Evolutionary conservation across 2,113 vertebrate species (phyloP).

Genomic region (Lepus timidus): DNA sequence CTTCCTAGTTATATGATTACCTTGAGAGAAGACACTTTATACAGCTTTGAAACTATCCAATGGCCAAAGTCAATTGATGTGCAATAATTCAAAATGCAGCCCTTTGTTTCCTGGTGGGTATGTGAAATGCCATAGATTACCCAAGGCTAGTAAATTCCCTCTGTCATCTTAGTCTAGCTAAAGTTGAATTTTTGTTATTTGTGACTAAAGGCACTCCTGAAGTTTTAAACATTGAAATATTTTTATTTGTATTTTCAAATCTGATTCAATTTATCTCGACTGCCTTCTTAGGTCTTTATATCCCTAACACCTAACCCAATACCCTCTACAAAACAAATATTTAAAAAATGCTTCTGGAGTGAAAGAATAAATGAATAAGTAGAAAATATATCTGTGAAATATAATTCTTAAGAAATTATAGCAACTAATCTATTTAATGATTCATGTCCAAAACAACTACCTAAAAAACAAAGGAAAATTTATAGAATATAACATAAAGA

Average conservation of each 20-base stretch:
- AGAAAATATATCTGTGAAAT: neutral
- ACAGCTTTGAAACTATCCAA: neutral
- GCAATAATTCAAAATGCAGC: neutral
- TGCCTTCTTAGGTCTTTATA: neutral
- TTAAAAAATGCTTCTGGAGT: neutral
- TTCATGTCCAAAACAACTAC: neutral
- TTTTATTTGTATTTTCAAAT: neutral
- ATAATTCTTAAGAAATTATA: neutral
- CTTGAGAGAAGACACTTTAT: neutral
- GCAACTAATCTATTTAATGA: slow-evolving; percentile 8
- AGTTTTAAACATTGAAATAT: neutral
- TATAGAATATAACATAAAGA: neutral
- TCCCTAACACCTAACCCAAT: neutral
- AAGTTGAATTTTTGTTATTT: neutral
- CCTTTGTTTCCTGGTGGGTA: neutral
- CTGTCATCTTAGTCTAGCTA: neutral
- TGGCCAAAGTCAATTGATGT: neutral
- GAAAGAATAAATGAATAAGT: neutral
- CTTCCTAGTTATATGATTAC: neutral
- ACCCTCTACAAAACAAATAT: neutral
- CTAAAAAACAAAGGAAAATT: neutral
- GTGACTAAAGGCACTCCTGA: neutral
- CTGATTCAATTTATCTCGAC: neutral
- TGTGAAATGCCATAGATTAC: neutral
- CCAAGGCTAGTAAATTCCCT: neutral